A percentile compares a stretch with the other conserved stretches of the same genome.
Evolutionary conservation across 2,113 vertebrate genomes (phyloP).

Genomic region (Apodemus sylvaticus): DNA sequence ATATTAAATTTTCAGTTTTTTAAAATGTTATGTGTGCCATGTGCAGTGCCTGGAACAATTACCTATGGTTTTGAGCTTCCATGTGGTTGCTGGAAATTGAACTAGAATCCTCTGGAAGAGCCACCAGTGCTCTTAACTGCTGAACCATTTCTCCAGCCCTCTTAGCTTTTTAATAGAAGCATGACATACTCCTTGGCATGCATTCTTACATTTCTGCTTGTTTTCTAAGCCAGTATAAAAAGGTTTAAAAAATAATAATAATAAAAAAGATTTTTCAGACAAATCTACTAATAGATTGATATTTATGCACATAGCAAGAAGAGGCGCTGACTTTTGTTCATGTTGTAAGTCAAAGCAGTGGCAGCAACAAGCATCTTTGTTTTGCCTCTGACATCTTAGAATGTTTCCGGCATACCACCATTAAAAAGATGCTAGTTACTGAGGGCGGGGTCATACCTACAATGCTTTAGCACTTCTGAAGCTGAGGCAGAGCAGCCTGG

Average conservation of each 20-base stretch:
- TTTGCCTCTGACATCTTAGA: background rate
- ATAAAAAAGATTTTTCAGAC: background rate
- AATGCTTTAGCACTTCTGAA: background rate
- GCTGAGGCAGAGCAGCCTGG: background rate
- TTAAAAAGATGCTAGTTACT: constrained; percentile 14
- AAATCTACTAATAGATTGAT: background rate
- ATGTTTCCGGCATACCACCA: background rate
- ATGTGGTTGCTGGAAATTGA: background rate
- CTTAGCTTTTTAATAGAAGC: background rate
- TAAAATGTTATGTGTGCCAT: background rate
- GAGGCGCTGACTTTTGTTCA: background rate
- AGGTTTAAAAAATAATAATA: background rate
- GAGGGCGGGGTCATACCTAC: background rate
- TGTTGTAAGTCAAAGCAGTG: background rate
- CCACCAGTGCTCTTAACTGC: background rate
- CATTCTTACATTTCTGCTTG: background rate
- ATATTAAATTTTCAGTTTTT: constrained; percentile 20
- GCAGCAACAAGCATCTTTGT: background rate
- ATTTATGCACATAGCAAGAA: background rate
- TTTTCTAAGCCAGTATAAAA: background rate
- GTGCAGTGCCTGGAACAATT: background rate
- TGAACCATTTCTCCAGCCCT: background rate
- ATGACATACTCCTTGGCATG: background rate
- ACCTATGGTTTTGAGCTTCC: background rate
- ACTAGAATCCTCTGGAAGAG: background rate